These are phyloP conservation scores for Marronus borbonicus DNA, from an alignment of 2,888 invertebrate genomes.

Conservation along the genomic window DNA sequence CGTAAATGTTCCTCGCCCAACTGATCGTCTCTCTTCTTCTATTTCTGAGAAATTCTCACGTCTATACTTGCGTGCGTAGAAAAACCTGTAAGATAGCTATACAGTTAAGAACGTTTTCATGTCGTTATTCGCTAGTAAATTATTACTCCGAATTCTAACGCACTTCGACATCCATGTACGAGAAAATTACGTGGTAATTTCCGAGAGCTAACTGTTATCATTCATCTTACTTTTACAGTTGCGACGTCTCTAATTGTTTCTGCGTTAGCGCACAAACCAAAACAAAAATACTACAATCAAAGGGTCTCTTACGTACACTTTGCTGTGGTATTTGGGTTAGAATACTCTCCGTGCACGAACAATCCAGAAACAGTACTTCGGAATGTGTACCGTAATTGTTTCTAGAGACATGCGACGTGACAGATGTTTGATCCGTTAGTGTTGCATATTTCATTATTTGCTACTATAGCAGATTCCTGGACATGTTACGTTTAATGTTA, in stretches of 20 bases:
- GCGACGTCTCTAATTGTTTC: conserved; percentile 24
- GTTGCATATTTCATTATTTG: conserved; percentile 8
- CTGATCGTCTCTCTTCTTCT: neutral
- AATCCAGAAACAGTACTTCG: conserved; percentile 23
- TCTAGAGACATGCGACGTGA: conserved; percentile 29
- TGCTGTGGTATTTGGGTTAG: conserved; percentile 22
- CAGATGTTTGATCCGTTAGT: conserved; percentile 25
- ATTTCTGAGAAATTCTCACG: neutral
- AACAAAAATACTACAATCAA: conserved; percentile 11
- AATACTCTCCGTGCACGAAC: conserved; percentile 18
- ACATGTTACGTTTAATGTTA: neutral
- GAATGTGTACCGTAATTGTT: conserved; percentile 25
- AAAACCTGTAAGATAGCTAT: conserved; percentile 13
- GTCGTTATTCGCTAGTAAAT: conserved; percentile 28
- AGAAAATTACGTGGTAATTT: conserved; percentile 32
- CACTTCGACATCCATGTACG: neutral
- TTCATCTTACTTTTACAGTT: conserved; percentile 34
- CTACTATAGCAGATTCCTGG: neutral
- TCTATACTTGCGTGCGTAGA: neutral
- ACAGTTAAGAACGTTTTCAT: conserved; percentile 26
- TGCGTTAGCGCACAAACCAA: neutral
- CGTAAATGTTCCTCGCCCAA: neutral
- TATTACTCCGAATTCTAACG: conserved; percentile 33
- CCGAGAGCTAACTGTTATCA: conserved; percentile 18
- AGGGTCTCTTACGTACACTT: neutral